Evolutionary conservation across 2,888 invertebrate genomes (phyloP).

Genomic region (Penaeus monodon): DNA sequence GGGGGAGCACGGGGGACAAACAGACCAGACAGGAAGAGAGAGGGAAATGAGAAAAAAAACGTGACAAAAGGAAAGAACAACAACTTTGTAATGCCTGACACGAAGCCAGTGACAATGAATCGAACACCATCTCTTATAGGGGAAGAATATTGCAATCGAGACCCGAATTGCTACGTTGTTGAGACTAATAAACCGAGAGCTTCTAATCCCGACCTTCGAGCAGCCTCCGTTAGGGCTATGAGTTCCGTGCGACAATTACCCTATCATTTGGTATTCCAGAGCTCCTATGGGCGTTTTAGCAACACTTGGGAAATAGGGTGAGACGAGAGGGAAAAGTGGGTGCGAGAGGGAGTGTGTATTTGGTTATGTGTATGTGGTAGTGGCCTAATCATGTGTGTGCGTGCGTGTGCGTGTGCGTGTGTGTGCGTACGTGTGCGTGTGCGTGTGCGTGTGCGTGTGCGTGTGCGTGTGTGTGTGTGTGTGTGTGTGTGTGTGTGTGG

Average conservation of each 20-base stretch:
- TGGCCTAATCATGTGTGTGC: too few species aligned
- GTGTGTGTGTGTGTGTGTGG: too few species aligned
- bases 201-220: conserved; percentile 2
- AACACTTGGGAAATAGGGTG: conserved; percentile 13
- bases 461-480: too few species aligned
- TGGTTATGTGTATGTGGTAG: neutral
- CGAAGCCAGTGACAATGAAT: neutral
- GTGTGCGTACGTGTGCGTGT: too few species aligned
- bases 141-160: conserved; percentile 31
- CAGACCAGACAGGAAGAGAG: too few species aligned
- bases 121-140: neutral
- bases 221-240: neutral
- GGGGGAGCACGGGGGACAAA: too few species aligned
- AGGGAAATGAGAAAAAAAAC: too few species aligned
- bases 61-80: too few species aligned
- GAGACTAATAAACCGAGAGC: conserved; percentile 22
- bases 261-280: conserved; percentile 23
- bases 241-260: conserved; percentile 30
- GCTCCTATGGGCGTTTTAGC: conserved; percentile 29
- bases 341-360: neutral
- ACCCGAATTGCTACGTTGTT: neutral
- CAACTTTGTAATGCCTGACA: too few species aligned
- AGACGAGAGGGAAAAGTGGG: conserved; percentile 12
- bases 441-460: too few species aligned
- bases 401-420: too few species aligned